Conservation (phyloP, 2,113 vertebrate species). For the Atrichornis clamosus region DNA sequence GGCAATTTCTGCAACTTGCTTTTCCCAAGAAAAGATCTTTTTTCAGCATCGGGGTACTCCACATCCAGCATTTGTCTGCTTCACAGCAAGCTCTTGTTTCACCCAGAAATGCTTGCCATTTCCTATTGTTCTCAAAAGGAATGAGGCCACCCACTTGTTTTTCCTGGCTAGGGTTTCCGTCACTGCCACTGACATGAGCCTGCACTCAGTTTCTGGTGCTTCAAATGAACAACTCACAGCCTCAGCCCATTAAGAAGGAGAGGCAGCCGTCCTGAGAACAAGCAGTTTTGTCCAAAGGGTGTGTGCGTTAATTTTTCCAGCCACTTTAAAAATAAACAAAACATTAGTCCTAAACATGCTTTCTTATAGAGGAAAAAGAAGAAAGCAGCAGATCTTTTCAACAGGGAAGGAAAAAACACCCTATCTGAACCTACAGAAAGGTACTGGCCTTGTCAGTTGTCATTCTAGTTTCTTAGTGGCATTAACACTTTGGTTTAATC, state of each 20-base stretch:
- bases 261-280: background rate
- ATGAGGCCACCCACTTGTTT: conserved; percentile 28
- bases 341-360: background rate
- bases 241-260: background rate
- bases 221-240: background rate
- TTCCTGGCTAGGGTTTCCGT: background rate
- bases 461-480: background rate
- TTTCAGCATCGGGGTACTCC: background rate
- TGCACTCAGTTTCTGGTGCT: background rate
- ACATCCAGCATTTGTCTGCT: background rate
- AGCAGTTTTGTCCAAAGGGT: background rate
- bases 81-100: background rate
- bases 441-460: background rate
- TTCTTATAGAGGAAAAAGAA: background rate
- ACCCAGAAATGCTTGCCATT: background rate
- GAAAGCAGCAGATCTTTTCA: background rate
- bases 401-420: background rate
- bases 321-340: background rate
- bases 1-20: background rate
- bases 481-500: background rate
- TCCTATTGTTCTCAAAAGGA: conserved; percentile 23
- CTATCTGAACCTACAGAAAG: background rate
- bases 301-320: background rate
- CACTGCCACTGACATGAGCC: background rate
- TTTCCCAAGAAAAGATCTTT: background rate